These are phyloP conservation scores for Herpetotheres cachinnans DNA, from an alignment of 2,113 vertebrate genomes.

Conservation along the genomic window DNA sequence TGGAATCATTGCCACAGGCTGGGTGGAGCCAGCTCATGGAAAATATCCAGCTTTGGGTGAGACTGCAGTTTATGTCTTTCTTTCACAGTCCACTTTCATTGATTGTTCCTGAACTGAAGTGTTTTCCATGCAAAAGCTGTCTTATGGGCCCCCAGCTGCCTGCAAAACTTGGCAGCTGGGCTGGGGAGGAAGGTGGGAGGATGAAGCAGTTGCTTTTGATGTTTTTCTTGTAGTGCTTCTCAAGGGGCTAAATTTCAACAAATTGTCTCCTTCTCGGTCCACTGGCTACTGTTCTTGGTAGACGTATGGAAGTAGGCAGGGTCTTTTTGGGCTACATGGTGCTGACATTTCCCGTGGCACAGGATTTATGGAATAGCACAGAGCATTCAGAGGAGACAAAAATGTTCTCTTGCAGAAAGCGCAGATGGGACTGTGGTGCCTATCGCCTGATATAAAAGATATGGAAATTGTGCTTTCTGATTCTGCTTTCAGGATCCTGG, in stretches of 20 bases:
- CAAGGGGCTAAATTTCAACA: not conserved
- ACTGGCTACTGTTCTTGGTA: not conserved
- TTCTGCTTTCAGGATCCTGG: not conserved
- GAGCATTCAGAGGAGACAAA: not conserved
- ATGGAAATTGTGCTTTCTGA: not conserved
- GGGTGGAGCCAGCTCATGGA: not conserved
- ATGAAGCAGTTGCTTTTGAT: not conserved
- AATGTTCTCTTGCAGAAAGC: not conserved
- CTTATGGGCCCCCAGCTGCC: not conserved
- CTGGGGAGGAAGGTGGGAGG: not conserved
- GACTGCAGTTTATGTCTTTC: not conserved
- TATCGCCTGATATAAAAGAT: not conserved
- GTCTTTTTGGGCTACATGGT: not conserved
- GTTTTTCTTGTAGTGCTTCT: not conserved
- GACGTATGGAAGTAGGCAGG: not conserved
- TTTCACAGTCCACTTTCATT: not conserved
- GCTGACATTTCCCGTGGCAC: accelerated
- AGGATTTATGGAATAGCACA: not conserved
- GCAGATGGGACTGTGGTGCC: accelerated
- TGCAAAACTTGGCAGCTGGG: not conserved
- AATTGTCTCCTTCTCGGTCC: not conserved
- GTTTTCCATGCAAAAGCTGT: not conserved
- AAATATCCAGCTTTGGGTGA: not conserved
- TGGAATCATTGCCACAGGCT: not conserved
- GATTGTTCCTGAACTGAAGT: not conserved